phyloP scores from a whole-genome alignment of 2,888 invertebrate species.

The Cerceris rybyensis region DNA sequence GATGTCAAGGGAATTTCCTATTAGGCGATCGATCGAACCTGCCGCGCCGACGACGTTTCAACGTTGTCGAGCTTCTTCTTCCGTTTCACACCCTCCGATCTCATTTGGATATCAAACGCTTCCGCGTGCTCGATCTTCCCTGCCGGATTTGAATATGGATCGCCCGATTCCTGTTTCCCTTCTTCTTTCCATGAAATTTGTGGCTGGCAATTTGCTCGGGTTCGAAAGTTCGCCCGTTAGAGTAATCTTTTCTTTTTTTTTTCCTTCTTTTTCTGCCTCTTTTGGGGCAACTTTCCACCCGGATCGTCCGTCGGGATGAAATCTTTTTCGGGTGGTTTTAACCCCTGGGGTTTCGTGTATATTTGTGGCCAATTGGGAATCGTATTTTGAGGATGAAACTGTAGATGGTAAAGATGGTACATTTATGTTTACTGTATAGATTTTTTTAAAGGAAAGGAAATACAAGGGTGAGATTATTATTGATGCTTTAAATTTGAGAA shows the following conservation, averaged over 20 bases:
- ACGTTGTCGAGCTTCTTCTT: constrained; percentile 58
- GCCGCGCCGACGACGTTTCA: constrained; percentile 19
- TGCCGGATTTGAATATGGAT: background rate
- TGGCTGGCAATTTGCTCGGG: background rate
- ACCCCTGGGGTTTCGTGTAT: too few species aligned
- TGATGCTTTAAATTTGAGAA: too few species aligned
- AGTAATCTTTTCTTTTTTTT: background rate
- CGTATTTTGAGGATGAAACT: too few species aligned
- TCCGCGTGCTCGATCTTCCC: background rate
- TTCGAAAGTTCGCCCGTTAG: background rate
- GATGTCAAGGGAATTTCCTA: constrained; percentile 70
- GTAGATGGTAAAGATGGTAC: too few species aligned
- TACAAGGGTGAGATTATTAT: too few species aligned
- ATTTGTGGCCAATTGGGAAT: too few species aligned
- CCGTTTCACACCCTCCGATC: constrained; percentile 56
- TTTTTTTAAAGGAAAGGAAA: too few species aligned
- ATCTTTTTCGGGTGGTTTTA: too few species aligned
- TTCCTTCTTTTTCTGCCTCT: too few species aligned
- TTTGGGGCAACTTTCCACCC: too few species aligned
- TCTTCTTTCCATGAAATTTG: constrained; percentile 4
- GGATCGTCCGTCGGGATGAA: too few species aligned
- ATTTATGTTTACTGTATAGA: too few species aligned
- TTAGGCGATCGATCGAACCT: constrained; percentile 64
- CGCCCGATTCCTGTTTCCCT: background rate
- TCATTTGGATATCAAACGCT: constrained; percentile 49